phyloP scores from a whole-genome alignment of 2,888 invertebrate genomes.

The Saturnia japonica region DNA sequence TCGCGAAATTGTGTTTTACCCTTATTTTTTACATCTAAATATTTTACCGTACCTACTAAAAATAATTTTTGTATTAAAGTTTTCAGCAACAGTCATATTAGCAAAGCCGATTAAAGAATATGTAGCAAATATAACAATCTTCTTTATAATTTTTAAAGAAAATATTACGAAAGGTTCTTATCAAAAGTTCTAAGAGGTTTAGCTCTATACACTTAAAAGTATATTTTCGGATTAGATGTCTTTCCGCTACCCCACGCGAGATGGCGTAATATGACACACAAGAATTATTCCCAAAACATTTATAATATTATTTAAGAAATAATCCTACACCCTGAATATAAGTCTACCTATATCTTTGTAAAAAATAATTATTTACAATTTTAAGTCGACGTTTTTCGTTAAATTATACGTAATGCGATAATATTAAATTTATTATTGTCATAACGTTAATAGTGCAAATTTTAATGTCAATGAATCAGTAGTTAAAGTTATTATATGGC shows the following conservation, averaged over 20 bases:
- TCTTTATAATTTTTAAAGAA: not conserved
- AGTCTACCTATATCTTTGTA: not conserved
- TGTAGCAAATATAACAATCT: not conserved
- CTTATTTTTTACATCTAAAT: not conserved
- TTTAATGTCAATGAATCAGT: not conserved
- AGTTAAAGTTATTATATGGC: too few species aligned
- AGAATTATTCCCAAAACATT: not conserved
- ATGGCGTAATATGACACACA: slow-evolving; percentile 53
- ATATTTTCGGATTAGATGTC: slow-evolving; percentile 30
- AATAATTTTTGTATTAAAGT: not conserved
- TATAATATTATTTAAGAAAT: not conserved
- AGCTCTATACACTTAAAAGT: slow-evolving; percentile 27
- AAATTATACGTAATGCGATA: not conserved
- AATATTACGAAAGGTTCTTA: slow-evolving; percentile 37
- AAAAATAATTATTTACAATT: not conserved
- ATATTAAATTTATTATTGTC: not conserved
- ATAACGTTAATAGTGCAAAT: not conserved
- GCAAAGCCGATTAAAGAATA: too few species aligned
- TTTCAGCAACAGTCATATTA: too few species aligned
- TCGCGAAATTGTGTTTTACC: slow-evolving; percentile 37
- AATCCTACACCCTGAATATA: not conserved
- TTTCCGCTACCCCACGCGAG: slow-evolving; percentile 69
- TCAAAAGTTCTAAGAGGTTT: slow-evolving; percentile 30
- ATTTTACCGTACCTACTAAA: not conserved
- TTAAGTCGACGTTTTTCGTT: not conserved